Conservation (phyloP, 2,888 invertebrate species). For the Netelia fuscicornis region DNA sequence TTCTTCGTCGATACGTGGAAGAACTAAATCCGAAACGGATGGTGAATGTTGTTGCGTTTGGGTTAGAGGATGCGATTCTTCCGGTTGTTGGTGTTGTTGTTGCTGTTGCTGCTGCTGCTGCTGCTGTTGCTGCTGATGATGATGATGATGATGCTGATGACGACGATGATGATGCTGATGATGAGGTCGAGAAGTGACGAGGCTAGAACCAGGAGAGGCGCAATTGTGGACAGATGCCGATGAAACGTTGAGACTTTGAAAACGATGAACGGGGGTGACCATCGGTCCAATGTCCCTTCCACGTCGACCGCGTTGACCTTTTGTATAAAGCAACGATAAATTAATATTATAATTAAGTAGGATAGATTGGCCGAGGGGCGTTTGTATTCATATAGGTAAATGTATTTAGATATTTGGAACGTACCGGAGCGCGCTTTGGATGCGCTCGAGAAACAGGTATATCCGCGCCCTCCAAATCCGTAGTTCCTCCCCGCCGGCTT, state of each 20-base stretch:
- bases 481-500: conserved; percentile 91
- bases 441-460: conserved; percentile 77
- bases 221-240: conserved; percentile 42
- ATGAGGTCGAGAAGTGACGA: conserved; percentile 61
- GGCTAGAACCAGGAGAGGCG: conserved; percentile 70
- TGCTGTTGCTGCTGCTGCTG: conserved; percentile 66
- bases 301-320: conserved; percentile 82
- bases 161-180: conserved; percentile 34
- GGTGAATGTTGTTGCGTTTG: conserved; percentile 59
- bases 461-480: conserved; percentile 89
- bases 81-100: conserved; percentile 72
- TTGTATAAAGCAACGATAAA: not conserved
- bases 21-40: not conserved
- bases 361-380: too few relatives aligned
- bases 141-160: conserved; percentile 18
- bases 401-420: not conserved
- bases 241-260: conserved; percentile 87
- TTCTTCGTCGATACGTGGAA: conserved; percentile 45
- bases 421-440: conserved; percentile 79
- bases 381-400: too few relatives aligned
- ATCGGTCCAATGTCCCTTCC: conserved; percentile 87
- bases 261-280: conserved; percentile 90
- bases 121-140: conserved; percentile 13
- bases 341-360: too few relatives aligned
- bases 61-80: conserved; percentile 69